Percentiles rank a stretch among this genome's conserved stretches.
These are phyloP conservation scores for Hirtodrosophila duncani DNA, from an alignment of 2,888 invertebrate genomes.

Conservation along the genomic window DNA sequence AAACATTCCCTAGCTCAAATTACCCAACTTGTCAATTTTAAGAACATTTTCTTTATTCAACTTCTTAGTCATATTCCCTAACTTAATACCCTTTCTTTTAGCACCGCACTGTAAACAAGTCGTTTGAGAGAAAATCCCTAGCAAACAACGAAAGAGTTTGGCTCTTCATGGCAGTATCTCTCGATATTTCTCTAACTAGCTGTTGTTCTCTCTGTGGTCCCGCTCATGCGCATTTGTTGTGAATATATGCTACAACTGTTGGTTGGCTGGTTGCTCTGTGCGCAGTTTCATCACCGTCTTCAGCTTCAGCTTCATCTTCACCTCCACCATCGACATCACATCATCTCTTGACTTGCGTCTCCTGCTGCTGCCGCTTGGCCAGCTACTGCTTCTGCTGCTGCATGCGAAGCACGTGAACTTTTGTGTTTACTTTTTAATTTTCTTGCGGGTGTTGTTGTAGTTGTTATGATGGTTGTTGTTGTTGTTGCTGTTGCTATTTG, in stretches of 20 bases:
- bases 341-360: constrained; percentile 9
- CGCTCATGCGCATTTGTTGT: constrained; percentile 43
- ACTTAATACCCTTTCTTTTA: too few species aligned
- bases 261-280: constrained; percentile 10
- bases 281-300: constrained; percentile 37
- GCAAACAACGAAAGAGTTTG: constrained; percentile 18
- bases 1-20: too few species aligned
- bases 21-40: too few species aligned
- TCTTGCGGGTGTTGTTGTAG: constrained; percentile 38
- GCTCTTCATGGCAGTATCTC: too few species aligned
- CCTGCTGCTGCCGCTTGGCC: not conserved
- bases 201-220: constrained; percentile 6
- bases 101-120: constrained; percentile 62
- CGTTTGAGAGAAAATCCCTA: constrained; percentile 49
- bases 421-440: constrained; percentile 70
- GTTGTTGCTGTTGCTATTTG: not conserved
- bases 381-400: constrained; percentile 7
- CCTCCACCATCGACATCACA: not conserved
- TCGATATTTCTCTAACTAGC: constrained; percentile 7
- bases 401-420: constrained; percentile 65
- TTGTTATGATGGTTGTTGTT: constrained; percentile 16
- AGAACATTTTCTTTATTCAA: too few species aligned
- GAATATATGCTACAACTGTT: not conserved
- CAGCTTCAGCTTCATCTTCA: not conserved
- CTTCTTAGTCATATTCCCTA: too few species aligned